Evolutionary conservation across 1,140 invertebrate genomes (phyloP).

Genomic region (Drosophila grimshawi): DNA sequence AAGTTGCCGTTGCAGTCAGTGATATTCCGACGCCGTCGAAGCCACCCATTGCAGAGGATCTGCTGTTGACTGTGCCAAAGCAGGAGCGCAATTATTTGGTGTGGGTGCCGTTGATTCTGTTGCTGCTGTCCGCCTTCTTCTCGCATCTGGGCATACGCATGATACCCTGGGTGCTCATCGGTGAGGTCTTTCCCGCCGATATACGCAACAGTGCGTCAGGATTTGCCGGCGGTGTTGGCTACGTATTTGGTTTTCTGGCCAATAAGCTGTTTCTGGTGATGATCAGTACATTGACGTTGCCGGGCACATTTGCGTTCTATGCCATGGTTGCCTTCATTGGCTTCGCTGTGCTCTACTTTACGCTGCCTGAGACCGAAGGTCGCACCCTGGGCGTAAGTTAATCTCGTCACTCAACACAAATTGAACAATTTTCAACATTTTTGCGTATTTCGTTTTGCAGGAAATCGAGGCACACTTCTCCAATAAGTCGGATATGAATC

Average conservation of each 20-base stretch:
- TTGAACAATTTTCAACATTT: neutral
- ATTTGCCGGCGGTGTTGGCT: conserved; percentile 88
- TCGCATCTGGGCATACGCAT: conserved; percentile 89
- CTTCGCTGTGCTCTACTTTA: conserved; percentile 85
- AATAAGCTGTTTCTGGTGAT: conserved; percentile 90
- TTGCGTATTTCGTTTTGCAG: conserved; percentile 63
- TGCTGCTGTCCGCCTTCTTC: conserved; percentile 88
- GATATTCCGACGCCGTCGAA: conserved; percentile 22
- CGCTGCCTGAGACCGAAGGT: conserved; percentile 91
- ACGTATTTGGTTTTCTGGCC: conserved; percentile 89
- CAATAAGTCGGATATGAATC: conserved; percentile 77
- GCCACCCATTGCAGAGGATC: conserved; percentile 58
- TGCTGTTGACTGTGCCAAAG: conserved; percentile 74
- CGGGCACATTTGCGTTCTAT: conserved; percentile 89
- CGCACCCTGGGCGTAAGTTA: conserved; percentile 86
- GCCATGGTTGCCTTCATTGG: conserved; percentile 87
- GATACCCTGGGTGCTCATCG: conserved; percentile 91
- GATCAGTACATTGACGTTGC: conserved; percentile 86
- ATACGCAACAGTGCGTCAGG: conserved; percentile 89
- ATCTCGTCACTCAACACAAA: neutral
- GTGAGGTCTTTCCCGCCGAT: conserved; percentile 89
- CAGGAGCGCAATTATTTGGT: conserved; percentile 85
- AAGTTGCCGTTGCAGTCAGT: neutral
- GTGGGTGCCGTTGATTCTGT: conserved; percentile 89
- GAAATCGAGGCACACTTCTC: conserved; percentile 90